A percentile compares a stretch with the other conserved stretches of the same genome.
Evolutionary conservation across 2,888 invertebrate species (phyloP).

Genomic region (Lymantria dispar): DNA sequence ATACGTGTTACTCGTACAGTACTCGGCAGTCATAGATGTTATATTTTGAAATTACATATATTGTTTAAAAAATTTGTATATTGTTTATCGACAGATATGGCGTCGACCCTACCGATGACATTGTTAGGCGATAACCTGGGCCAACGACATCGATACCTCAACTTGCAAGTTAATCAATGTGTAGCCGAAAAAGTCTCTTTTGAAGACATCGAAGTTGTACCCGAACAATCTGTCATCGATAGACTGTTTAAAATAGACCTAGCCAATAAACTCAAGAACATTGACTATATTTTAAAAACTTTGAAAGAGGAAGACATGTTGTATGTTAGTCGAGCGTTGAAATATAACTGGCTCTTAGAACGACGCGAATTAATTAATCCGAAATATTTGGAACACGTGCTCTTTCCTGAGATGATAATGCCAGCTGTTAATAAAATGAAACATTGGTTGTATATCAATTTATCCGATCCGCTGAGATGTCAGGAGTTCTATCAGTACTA

Average conservation of each 20-base stretch:
- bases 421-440: conserved; percentile 50
- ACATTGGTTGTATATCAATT: conserved; percentile 46
- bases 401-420: conserved; percentile 56
- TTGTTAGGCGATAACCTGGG: conserved; percentile 49
- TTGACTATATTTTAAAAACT: conserved; percentile 49
- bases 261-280: conserved; percentile 46
- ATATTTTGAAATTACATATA: no score
- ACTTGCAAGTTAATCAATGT: conserved; percentile 39
- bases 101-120: conserved; percentile 31
- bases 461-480: conserved; percentile 39
- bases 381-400: conserved; percentile 44
- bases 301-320: conserved; percentile 60
- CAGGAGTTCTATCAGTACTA: conserved; percentile 54
- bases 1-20: no score
- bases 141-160: conserved; percentile 46
- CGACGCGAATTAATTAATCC: conserved; percentile 50
- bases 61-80: not conserved
- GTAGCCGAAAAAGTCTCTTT: conserved; percentile 6
- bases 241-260: conserved; percentile 60
- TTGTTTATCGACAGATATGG: conserved; percentile 31
- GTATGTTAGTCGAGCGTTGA: conserved; percentile 58
- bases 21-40: no score
- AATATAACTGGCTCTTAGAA: conserved; percentile 54
- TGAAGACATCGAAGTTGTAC: conserved; percentile 21
- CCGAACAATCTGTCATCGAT: conserved; percentile 48